Base-by-base conservation (phyloP, 2,797 vertebrate species). In the Distichodus sexfasciatus region DNA sequence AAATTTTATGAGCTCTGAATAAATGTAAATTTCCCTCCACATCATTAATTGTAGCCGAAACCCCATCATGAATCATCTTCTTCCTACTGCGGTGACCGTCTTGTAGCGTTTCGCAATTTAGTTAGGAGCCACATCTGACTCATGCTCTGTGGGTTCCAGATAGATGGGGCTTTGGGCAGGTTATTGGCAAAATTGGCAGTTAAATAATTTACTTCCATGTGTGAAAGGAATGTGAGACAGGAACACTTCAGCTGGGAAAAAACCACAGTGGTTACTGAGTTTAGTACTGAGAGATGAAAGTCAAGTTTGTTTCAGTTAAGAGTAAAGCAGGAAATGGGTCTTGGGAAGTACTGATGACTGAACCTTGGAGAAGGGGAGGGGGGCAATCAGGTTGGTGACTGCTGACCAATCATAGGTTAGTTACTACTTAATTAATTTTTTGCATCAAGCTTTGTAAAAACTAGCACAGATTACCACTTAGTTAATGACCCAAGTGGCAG, bases 1-100 rank as follows among this genome's bases (percentile, higher is more conserved):
- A 82, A 87, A 82, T 74, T 80, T 89, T 90, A 90, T 90, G 87
- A 90, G 83, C 85, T 55, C 54, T 81, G 87, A 89, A 90, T 89
- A 90, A 91, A 90, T 89, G 88, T 87, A 90, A 86, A 88, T 87
- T 79, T 74, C 83, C 29, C 79, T 77, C 82, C 82, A 83, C 80
- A 83, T 85, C 80, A 87, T 90, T 91, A 89, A 89, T 87, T 87
- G 85, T 76, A 81, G 36, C 66, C 63, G 40, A 76, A 77, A 78
- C 81, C 81, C 84, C 21, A 43, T 80, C 44, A 84, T 77, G 84
- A 79, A 68, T 76, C 68, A 71, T 75, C 79, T 81, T 82, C 36
- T 73, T 74, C 82, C 74, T 76, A 72, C 36, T 44, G 62, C 72
- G 46, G 58, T 61, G 75, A 76, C 74, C 28, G 29, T 50, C 64